Evolutionary conservation across 2,888 invertebrate species (phyloP).

Genomic region (Deilephila porcellus): DNA sequence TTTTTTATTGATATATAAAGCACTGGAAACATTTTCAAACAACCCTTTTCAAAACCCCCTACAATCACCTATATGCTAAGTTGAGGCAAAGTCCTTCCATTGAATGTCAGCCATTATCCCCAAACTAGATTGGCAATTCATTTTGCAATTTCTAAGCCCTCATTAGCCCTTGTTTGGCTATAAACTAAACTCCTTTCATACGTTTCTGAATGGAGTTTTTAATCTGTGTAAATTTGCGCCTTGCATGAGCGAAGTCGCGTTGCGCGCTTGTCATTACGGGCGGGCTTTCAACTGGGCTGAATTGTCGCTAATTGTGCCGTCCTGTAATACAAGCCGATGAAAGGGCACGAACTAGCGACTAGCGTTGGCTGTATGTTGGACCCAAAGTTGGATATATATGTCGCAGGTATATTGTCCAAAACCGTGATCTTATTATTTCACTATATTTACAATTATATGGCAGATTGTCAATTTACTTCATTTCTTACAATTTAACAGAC

Average conservation of each 20-base stretch:
- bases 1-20: no score
- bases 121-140: conserved; percentile 1
- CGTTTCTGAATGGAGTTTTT: conserved; percentile 33
- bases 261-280: conserved; percentile 14
- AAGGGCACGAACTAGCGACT: background rate
- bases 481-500: no score
- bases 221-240: conserved; percentile 39
- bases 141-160: background rate
- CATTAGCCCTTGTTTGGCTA: conserved; percentile 2
- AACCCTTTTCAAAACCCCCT: background rate
- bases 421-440: no score
- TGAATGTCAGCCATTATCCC: background rate
- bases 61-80: no score
- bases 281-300: conserved; percentile 14
- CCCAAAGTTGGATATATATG: no score
- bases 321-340: conserved; percentile 21
- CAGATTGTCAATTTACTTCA: no score
- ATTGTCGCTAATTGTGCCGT: conserved; percentile 19
- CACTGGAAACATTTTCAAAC: background rate
- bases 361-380: no score
- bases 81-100: background rate
- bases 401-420: no score
- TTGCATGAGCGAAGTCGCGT: conserved; percentile 31
- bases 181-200: conserved; percentile 21
- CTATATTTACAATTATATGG: no score